phyloP scores from a whole-genome alignment of 2,113 vertebrate genomes.

The Arvicanthis niloticus region DNA sequence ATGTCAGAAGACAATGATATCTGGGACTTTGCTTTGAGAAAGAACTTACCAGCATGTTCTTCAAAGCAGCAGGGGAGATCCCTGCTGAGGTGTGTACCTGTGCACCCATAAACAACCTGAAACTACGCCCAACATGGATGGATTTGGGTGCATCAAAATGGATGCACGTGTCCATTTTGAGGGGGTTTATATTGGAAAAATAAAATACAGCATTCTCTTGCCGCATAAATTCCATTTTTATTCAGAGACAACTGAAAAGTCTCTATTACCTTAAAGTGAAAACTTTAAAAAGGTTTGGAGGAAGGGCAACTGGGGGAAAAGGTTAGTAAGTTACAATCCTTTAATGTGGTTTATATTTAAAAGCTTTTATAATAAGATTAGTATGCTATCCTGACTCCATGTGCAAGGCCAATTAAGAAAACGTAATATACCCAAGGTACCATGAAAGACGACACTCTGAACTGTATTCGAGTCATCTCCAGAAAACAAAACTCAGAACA shows the following conservation, averaged over 20 bases:
- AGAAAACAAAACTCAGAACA: constrained; percentile 17
- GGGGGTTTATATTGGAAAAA: background rate
- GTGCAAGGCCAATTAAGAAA: constrained; percentile 68
- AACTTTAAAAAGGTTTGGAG: constrained; percentile 81
- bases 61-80: background rate
- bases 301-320: constrained; percentile 81
- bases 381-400: constrained; percentile 61
- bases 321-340: constrained; percentile 82
- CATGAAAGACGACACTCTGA: constrained; percentile 31
- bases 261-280: constrained; percentile 69
- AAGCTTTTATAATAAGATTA: constrained; percentile 81
- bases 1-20: background rate
- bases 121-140: constrained; percentile 68
- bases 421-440: constrained; percentile 37
- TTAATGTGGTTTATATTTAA: constrained; percentile 82
- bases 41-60: constrained; percentile 64
- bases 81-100: background rate
- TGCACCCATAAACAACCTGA: constrained; percentile 54
- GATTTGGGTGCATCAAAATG: too few relatives aligned
- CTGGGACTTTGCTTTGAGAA: constrained; percentile 69
- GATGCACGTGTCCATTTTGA: background rate
- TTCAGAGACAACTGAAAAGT: constrained; percentile 83
- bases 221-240: constrained; percentile 83
- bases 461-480: constrained; percentile 39
- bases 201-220: constrained; percentile 21